These are phyloP conservation scores for Lasiurus cinereus DNA, from an alignment of 2,113 vertebrate species.

Conservation along the genomic window DNA sequence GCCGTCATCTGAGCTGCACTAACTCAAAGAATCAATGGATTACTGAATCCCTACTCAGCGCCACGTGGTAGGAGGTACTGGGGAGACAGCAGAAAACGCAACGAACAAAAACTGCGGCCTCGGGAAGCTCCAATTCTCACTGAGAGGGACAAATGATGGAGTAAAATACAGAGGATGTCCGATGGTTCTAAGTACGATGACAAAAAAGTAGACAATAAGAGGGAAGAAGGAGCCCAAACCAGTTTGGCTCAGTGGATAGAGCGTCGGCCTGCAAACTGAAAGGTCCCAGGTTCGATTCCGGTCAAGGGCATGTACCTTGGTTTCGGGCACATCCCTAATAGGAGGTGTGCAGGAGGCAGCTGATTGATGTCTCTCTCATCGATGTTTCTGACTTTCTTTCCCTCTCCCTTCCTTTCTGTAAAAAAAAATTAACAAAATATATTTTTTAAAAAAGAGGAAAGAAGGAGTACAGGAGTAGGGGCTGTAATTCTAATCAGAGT, in stretches of 20 bases:
- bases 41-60: conserved; percentile 3
- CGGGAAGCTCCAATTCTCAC: background rate
- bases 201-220: conserved; percentile 38
- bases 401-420: too few relatives aligned
- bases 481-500: conserved; percentile 15
- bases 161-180: conserved; percentile 19
- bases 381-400: too few relatives aligned
- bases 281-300: too few relatives aligned
- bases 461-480: background rate
- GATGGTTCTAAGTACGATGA: background rate
- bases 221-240: background rate
- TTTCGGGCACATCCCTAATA: too few relatives aligned
- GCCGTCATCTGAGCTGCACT: background rate
- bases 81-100: conserved; percentile 25
- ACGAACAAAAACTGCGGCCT: conserved; percentile 25
- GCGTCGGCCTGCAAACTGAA: too few relatives aligned
- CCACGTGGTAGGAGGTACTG: conserved; percentile 14
- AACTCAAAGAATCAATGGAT: conserved; percentile 12
- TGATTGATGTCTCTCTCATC: too few relatives aligned
- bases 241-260: too few relatives aligned
- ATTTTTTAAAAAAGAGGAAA: background rate
- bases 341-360: too few relatives aligned
- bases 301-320: too few relatives aligned
- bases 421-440: too few relatives aligned
- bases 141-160: background rate